phyloP scores from a whole-genome alignment of 2,797 vertebrate species.

The Syngnathus acus region DNA sequence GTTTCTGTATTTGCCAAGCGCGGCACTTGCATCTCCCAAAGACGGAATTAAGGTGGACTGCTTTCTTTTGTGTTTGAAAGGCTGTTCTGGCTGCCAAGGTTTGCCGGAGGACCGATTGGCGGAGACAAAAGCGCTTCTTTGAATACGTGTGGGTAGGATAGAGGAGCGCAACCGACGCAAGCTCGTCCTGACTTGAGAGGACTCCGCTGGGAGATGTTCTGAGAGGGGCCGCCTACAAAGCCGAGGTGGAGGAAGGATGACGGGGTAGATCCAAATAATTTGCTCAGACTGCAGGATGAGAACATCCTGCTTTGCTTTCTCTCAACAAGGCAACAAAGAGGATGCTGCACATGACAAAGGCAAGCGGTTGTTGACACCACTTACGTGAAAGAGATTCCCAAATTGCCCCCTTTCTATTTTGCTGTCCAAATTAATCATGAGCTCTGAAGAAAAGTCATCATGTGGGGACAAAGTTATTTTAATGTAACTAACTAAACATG shows the following conservation, averaged over 20 bases:
- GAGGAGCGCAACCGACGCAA: constrained; percentile 35
- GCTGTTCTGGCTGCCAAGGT: constrained; percentile 45
- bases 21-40: constrained; percentile 35
- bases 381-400: background rate
- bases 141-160: constrained; percentile 30
- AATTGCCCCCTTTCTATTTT: background rate
- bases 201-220: constrained; percentile 52
- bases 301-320: constrained; percentile 22
- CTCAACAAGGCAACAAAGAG: constrained; percentile 42
- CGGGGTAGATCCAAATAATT: constrained; percentile 18
- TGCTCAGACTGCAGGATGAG: constrained; percentile 25
- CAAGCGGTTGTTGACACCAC: background rate
- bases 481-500: background rate
- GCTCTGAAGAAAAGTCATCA: background rate
- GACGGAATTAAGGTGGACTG: constrained; percentile 47
- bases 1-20: constrained; percentile 37
- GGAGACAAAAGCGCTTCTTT: constrained; percentile 35
- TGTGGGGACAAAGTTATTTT: no score
- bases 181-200: constrained; percentile 44
- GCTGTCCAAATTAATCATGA: background rate
- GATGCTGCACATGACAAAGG: background rate
- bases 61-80: constrained; percentile 48
- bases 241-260: constrained; percentile 25
- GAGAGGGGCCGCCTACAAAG: constrained; percentile 47
- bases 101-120: constrained; percentile 33